Base-by-base conservation (phyloP, 1,140 invertebrate genomes). In the Eumeta japonica region DNA sequence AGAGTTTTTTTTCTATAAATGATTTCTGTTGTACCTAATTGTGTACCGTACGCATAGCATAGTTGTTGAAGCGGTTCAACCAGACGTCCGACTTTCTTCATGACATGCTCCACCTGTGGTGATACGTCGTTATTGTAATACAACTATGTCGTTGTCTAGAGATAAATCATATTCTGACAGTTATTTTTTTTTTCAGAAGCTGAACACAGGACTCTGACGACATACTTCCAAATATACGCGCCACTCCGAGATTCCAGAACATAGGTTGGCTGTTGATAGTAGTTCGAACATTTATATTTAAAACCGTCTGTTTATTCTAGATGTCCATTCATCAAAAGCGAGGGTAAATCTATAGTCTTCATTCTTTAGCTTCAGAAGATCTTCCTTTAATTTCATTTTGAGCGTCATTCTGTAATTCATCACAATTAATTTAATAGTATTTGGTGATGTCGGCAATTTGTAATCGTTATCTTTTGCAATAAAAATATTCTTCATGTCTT, bases 321-420 rank as follows among this genome's bases (percentile, higher is more conserved):
- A 30, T 11, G 28, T 30, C 28, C 28, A 30, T 14, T 30, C 28
- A 30, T 30, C 28, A 10, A 30, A 30, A 4, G 28, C 12, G 9
- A 30, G 4, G 5, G 28, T 30, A 30, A 30, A 30, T 12, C 28
- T 30, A 14, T 30, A 14, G 28, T 30, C 13, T 11, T 30, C 28
- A 10, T 30, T 14, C 28, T 30, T 30, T 12, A 30, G 13, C 28
- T 30, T 14, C 7, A 14, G 12, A 30, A 30, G 28, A 11, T 30
- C 28, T 30, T 14, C 10, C 28, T 30, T 30, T 5, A 30, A 5
- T 30, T 30, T 30, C 28, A 30, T 30, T 30, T 30, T 30, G 9
- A 30, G 13, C 13, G 28, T 30, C 28, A 13, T 30, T 10, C 28
- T 12, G 12, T 30, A 30, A 11, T 30, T 10, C 28, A 30, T 30